Conservation (phyloP, 64 coral and sea anemone species). For the Montipora efflorescens region DNA sequence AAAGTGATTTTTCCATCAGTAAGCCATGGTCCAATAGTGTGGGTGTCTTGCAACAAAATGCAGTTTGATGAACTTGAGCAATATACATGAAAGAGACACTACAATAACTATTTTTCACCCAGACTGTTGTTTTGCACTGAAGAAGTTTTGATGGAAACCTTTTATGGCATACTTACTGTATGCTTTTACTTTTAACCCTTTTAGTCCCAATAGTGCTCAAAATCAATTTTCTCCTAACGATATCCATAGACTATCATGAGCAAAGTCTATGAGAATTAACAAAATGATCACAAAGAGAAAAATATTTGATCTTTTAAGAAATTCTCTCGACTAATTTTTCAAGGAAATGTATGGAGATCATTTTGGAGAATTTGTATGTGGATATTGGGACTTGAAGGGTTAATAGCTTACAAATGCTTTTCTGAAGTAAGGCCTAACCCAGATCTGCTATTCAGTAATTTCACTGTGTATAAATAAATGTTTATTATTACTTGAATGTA, state of each 20-base stretch:
- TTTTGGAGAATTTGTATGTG: no score
- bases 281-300: no score
- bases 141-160: slow-evolving; percentile 25
- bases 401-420: no score
- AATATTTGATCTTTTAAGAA: no score
- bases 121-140: slow-evolving; percentile 10
- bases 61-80: slow-evolving; percentile 27
- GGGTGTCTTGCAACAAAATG: slow-evolving; percentile 12
- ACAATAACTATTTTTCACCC: slow-evolving; percentile 16
- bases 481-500: slow-evolving; percentile 24
- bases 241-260: no score
- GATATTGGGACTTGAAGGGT: no score
- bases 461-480: slow-evolving; percentile 22
- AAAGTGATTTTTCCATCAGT: slow-evolving; percentile 15
- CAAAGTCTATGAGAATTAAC: no score
- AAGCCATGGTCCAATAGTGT: slow-evolving; percentile 1
- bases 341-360: no score
- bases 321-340: no score
- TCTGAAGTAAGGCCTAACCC: not conserved
- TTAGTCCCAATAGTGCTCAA: no score
- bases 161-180: slow-evolving; percentile 25
- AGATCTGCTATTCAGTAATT: slow-evolving; percentile 20
- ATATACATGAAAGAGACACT: slow-evolving; percentile 22
- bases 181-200: not conserved
- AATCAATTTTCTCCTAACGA: no score